Evolutionary conservation across 2,888 invertebrate species (phyloP).

Genomic region (Perdita meconis): DNA sequence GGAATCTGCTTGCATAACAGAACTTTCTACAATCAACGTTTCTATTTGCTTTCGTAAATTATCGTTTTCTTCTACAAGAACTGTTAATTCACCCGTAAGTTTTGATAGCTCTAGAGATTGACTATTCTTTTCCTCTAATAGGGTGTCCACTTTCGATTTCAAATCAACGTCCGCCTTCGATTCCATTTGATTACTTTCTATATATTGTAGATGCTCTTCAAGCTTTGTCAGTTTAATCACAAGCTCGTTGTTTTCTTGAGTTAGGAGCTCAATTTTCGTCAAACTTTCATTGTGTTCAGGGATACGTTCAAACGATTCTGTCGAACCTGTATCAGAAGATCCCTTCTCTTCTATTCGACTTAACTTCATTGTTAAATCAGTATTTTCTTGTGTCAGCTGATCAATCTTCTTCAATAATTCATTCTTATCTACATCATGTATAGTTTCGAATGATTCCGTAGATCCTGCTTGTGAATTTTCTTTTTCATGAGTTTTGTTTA

Average conservation of each 20-base stretch:
- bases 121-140: slow-evolving; percentile 71
- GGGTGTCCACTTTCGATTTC: slow-evolving; percentile 54
- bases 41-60: slow-evolving; percentile 59
- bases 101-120: slow-evolving; percentile 72
- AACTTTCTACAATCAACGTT: slow-evolving; percentile 62
- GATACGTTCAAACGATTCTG: slow-evolving; percentile 82
- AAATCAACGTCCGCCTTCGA: slow-evolving; percentile 19
- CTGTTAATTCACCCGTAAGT: slow-evolving; percentile 63
- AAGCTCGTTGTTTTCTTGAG: slow-evolving; percentile 79
- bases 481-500: slow-evolving; percentile 71
- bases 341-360: slow-evolving; percentile 80
- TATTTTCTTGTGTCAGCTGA: slow-evolving; percentile 77
- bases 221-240: slow-evolving; percentile 78
- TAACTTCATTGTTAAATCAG: slow-evolving; percentile 76
- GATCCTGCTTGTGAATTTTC: slow-evolving; percentile 72
- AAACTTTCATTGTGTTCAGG: slow-evolving; percentile 62
- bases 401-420: slow-evolving; percentile 79
- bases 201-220: slow-evolving; percentile 74
- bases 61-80: slow-evolving; percentile 59
- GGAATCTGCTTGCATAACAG: slow-evolving; percentile 62
- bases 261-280: slow-evolving; percentile 75
- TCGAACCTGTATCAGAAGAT: slow-evolving; percentile 81
- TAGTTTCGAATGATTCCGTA: slow-evolving; percentile 80
- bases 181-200: slow-evolving; percentile 33
- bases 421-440: slow-evolving; percentile 74